These are phyloP conservation scores for Phyllopteryx taeniolatus DNA, from an alignment of 2,113 vertebrate genomes.

Conservation along the genomic window DNA sequence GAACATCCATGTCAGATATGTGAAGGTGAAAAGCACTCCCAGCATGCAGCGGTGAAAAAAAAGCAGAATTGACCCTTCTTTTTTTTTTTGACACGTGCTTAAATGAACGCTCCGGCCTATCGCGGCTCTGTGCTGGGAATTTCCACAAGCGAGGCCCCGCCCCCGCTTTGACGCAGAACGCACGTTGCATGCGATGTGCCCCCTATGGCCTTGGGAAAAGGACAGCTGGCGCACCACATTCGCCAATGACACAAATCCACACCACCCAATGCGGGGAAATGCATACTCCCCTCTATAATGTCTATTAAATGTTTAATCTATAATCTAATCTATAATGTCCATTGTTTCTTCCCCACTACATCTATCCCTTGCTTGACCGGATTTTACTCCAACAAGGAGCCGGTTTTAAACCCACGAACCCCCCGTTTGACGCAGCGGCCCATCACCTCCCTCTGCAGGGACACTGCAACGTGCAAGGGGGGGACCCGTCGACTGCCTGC, in stretches of 20 bases:
- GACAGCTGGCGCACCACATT: constrained; percentile 46
- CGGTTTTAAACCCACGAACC: constrained; percentile 29
- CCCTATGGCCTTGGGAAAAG: constrained; percentile 59
- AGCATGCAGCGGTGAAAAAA: constrained; percentile 10
- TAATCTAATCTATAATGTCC: neutral
- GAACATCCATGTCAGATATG: constrained; percentile 32
- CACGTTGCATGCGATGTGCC: constrained; percentile 48
- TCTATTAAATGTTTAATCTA: neutral
- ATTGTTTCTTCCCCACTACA: neutral
- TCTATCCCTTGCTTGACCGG: constrained; percentile 5
- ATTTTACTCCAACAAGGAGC: constrained; percentile 9
- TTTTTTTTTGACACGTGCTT: constrained; percentile 11
- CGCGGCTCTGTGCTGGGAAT: constrained; percentile 68
- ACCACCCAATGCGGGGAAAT: constrained; percentile 22
- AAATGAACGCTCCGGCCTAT: constrained; percentile 49
- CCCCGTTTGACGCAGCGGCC: constrained; percentile 72
- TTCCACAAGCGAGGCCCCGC: constrained; percentile 72
- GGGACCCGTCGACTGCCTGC: constrained; percentile 18
- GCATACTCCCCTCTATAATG: neutral
- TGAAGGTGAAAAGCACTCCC: constrained; percentile 56
- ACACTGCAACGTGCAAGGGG: constrained; percentile 8
- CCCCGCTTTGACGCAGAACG: constrained; percentile 69
- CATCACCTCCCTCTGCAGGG: constrained; percentile 10
- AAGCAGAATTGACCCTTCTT: too few relatives aligned
- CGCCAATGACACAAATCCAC: neutral